Base-by-base conservation (phyloP, 2,888 invertebrate species). In the Aphidius colemani region DNA sequence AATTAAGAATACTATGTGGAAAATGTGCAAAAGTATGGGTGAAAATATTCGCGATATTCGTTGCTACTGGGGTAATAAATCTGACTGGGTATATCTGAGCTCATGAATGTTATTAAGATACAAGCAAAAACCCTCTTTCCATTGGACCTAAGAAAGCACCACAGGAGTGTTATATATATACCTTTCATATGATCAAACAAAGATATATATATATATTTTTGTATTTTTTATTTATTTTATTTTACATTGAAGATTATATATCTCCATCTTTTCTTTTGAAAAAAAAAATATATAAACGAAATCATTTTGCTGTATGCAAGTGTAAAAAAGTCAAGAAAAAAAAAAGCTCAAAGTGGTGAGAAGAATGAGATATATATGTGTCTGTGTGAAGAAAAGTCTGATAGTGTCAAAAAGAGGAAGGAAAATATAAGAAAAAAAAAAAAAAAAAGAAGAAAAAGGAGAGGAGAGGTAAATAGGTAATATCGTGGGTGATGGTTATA, bases 51-150 rank as follows among this genome's bases (percentile, higher is more conserved):
- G 70, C 68, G 61, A 73, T 70, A 73, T 75, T 71, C 75, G 72
- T 75, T 75, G 78, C 76, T 76, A 78, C 77, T 72, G 74, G 68
- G 74, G 82, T 78, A 81, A 82, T 82, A 82, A 82, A 82, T 82
- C 81, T 82, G 75, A 71, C 70, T 69, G 75, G 78, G 82, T 82
- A 82, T 82, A 82, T 82, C 82, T 81, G 79, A 82, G 81, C 82
- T 82, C 82, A 82, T 82, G 82, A 82, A 82, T 82, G 82, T 82
- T 82, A 82, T 82, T 82, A 82, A 82, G 82, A 82, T 82, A 82
- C 82, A 82, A 82, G 78, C 80, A 45, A 39, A 78, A 79, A 78
- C 69, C 59, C 69, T 62, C 57, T 63, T 60, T 57, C 63, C 59
- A 53, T 30, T 30, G 10, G 13, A 46, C 46, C 18, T 11, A 41